phyloP scores from a whole-genome alignment of 2,113 vertebrate species.

The Pongo pygmaeus region DNA sequence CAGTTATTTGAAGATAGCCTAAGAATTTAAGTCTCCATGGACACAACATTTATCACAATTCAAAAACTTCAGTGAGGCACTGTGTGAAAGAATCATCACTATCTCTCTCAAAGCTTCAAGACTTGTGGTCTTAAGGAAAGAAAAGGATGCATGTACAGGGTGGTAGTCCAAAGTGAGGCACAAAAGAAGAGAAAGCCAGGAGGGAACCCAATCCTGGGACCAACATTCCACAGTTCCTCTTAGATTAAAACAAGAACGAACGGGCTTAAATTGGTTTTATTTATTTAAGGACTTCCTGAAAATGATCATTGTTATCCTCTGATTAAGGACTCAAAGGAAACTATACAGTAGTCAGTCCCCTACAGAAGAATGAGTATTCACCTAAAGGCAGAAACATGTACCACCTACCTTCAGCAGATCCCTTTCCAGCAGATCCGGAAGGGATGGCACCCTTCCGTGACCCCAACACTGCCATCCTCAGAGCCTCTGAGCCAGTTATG shows the following conservation, averaged over 20 bases:
- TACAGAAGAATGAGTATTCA: not conserved
- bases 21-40: not conserved
- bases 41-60: slow-evolving; percentile 51
- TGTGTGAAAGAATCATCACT: not conserved
- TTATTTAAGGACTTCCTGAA: not conserved
- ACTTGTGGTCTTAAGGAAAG: not conserved
- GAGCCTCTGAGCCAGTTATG: not conserved
- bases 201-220: not conserved
- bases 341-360: not conserved
- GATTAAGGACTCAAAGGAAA: slow-evolving; percentile 25
- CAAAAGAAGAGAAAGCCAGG: not conserved
- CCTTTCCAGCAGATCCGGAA: no score
- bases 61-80: not conserved
- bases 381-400: not conserved
- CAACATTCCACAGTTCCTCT: not conserved
- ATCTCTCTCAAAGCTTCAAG: not conserved
- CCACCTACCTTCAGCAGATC: not conserved
- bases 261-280: not conserved
- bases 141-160: not conserved
- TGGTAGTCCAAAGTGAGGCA: not conserved
- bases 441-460: not conserved
- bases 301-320: not conserved
- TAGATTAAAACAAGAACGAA: slow-evolving; percentile 32
- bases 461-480: not conserved
- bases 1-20: not conserved